Base-by-base conservation (phyloP, 2,888 invertebrate genomes). In the Nemurella pictetii region DNA sequence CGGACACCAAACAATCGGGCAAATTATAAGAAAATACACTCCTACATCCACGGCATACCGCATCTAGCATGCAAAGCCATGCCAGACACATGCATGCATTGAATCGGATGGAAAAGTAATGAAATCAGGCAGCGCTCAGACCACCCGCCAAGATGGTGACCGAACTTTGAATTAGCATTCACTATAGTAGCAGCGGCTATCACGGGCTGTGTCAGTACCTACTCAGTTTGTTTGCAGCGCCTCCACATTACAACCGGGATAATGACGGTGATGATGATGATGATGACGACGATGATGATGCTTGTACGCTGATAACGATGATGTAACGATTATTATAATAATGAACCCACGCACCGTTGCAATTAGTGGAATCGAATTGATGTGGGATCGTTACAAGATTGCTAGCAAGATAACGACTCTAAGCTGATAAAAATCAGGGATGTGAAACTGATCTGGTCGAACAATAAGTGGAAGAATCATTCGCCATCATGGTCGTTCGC, bases 1-100 rank as follows among this genome's bases (percentile, higher is more conserved):
- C 84, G 84, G 84, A 84, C 28, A 28, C 28, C 55, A 81, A 80
- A 84, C 84, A 84, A 80, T 84, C 84, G 32, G 9, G 27, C 20
- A 32, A 84, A 80, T 84, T 32, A 72, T 25, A 30, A 80, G 74
- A 32, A 84, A 84, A 84, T 82, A 81, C 36, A 35, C 35, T 55
- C 36, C 27, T 55, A 55, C 20, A 20, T 55, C n/a, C 32, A 72
- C 29, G 35, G 15, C 82, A 72, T 28, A 78, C 78, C 78, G 30
- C 27, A 28, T 30, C 12, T 73, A 28, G 55, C 12, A 55, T 3
- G 55, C 75, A 2, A 26, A 7, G 27, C 7, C 15, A 26, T 12
- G 15, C 30, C 27, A 29, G 30, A 28, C 29, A 30, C 29, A 28
- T 78, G 28, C 78, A n/a, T 29, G n/a, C 30, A 30, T 27, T 30